Conservation (phyloP, 2,797 vertebrate genomes). For the Halcyon chelicuti region DNA sequence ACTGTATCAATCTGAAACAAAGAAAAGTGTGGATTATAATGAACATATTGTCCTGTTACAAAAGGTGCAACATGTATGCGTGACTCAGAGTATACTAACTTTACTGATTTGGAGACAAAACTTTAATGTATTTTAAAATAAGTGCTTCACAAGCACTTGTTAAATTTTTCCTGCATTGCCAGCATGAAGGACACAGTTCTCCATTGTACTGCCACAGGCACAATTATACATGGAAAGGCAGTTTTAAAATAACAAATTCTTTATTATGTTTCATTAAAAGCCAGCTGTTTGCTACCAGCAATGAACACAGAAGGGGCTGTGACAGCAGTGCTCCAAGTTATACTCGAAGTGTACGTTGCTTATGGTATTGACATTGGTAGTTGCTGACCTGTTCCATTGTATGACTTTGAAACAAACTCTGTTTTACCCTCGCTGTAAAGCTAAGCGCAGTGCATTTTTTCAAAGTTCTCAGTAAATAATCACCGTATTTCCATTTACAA, state of each 20-base stretch:
- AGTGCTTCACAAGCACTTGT: neutral
- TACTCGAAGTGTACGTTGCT: neutral
- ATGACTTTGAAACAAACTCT: slow-evolving; percentile 15
- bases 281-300: slow-evolving; percentile 14
- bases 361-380: neutral
- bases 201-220: slow-evolving; percentile 8
- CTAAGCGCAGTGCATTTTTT: neutral
- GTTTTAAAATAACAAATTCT: slow-evolving; percentile 54
- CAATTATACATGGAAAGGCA: slow-evolving; percentile 14
- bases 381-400: slow-evolving; percentile 7
- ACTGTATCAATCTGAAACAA: neutral
- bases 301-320: neutral
- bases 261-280: slow-evolving; percentile 37
- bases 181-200: slow-evolving; percentile 5
- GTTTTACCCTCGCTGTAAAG: slow-evolving; percentile 16
- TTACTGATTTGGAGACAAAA: neutral
- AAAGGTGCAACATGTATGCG: neutral
- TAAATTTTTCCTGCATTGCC: slow-evolving; percentile 4
- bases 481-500: neutral
- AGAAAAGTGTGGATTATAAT: neutral
- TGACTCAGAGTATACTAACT: neutral
- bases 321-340: neutral
- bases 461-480: slow-evolving; percentile 22
- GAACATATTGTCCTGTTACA: neutral
- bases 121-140: neutral